phyloP scores from a whole-genome alignment of 2,888 invertebrate genomes.

The Epinotia brunnichana region DNA sequence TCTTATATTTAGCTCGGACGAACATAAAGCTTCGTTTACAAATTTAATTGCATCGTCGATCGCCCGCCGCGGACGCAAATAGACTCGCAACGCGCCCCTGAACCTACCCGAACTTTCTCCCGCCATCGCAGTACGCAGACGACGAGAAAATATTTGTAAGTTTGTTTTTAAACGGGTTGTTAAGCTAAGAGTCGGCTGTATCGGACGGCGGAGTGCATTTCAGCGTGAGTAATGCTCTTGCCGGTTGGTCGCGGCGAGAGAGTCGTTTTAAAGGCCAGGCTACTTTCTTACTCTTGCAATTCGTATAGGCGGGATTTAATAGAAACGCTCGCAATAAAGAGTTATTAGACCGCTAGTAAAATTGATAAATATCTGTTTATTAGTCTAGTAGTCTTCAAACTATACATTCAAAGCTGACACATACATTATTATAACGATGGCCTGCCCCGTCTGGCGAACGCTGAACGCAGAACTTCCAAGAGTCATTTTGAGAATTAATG shows the following conservation, averaged over 20 bases:
- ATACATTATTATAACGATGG: constrained; percentile 68
- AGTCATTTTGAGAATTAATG: constrained; percentile 80
- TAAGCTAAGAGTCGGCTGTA: constrained; percentile 44
- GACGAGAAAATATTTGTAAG: constrained; percentile 59
- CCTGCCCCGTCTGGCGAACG: constrained; percentile 69
- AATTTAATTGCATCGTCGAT: constrained; percentile 82
- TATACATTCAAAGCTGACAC: constrained; percentile 64
- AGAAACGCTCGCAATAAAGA: constrained; percentile 35
- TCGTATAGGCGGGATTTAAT: constrained; percentile 30
- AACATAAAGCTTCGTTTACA: constrained; percentile 79
- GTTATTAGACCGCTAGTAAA: constrained; percentile 48
- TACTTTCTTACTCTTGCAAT: constrained; percentile 40
- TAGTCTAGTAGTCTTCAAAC: constrained; percentile 57
- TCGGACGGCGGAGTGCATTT: constrained; percentile 39
- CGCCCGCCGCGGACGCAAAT: constrained; percentile 80
- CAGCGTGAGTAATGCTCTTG: constrained; percentile 44
- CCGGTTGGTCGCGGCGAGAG: constrained; percentile 34
- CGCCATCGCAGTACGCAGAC: constrained; percentile 52
- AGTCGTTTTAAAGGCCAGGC: constrained; percentile 41
- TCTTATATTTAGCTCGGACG: constrained; percentile 71
- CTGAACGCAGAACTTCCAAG: constrained; percentile 75
- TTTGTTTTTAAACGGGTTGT: constrained; percentile 58
- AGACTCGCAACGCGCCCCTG: constrained; percentile 76
- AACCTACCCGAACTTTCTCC: constrained; percentile 81
- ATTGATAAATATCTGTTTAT: constrained; percentile 46